Base-by-base conservation (phyloP, 1,140 invertebrate genomes). In the Ooceraea biroi region DNA sequence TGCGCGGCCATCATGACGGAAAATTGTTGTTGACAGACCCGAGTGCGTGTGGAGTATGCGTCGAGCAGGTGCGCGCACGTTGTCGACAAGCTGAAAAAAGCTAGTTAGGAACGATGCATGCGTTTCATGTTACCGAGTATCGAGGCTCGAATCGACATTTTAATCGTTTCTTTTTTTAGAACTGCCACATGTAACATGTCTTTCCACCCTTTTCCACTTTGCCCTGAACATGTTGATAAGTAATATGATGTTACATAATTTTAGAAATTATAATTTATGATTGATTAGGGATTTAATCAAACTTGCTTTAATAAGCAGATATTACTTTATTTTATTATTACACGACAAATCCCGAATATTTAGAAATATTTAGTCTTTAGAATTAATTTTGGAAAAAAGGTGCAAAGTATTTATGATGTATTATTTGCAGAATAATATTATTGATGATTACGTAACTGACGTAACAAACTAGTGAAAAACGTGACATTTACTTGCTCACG, bases 11-110 rank as follows among this genome's bases (percentile, higher is more conserved):
- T 69, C 66, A 88, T 76, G 78, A 88, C 78, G 84, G 78, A 83
- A 88, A 83, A 86, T 89, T 66, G 83, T 88, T 88, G 86, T 74
- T 76, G 87, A 89, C 87, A 76, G 69, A 88, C 83, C 88, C 86
- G 78, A 88, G 77, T 83, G 66, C 66, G 85, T 50, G 65, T 86
- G 60, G 66, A 83, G 80, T 25, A 77, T 27, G 77, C 41, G 72
- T 36, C 36, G 36, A 36, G 36, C 36, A 36, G 36, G 36, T 36
- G 61, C 57, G 44, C 66, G 66, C 30, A 48, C 52, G 22, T 58
- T 72, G 46, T 80, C 41, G 27, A 71, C 50, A 46, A 83, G 17
- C 76, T 25, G 52, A 65, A 48, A 58, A 77, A 65, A 85, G 65
- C 76, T 57, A 46, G 50, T 57, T 76, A 80, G 36, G 69, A n/a